Evolutionary conservation across 2,888 invertebrate genomes (phyloP).

Genomic region (Phymatocera aterrima): DNA sequence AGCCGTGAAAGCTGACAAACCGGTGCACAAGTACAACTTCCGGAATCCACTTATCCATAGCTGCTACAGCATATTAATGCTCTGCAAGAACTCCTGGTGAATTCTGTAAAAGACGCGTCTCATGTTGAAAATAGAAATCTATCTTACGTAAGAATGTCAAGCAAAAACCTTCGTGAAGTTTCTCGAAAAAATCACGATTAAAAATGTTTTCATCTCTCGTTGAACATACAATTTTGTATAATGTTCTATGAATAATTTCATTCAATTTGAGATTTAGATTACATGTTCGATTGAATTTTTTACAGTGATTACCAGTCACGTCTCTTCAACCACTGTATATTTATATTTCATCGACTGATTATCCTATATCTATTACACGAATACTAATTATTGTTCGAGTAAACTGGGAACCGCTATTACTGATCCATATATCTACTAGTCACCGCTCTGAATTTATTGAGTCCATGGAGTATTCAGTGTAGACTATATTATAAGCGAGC

Average conservation of each 20-base stretch:
- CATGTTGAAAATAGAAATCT: slow-evolving; percentile 6
- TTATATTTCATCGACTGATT: background rate
- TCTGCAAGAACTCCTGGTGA: background rate
- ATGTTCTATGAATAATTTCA: background rate
- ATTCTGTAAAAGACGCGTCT: background rate
- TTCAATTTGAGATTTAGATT: background rate
- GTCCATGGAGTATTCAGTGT: no score
- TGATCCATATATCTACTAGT: background rate
- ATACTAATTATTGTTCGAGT: background rate
- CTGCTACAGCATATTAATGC: background rate
- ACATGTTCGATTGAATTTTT: no score
- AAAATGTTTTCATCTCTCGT: background rate
- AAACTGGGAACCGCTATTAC: background rate
- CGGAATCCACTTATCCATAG: slow-evolving; percentile 6
- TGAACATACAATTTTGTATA: background rate
- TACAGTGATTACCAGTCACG: no score
- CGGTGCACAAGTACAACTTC: slow-evolving; percentile 15
- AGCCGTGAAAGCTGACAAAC: slow-evolving; percentile 39
- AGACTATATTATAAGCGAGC: no score
- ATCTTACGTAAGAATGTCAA: background rate
- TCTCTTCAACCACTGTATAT: background rate
- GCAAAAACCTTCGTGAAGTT: background rate
- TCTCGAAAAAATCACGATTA: background rate
- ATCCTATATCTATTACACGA: background rate
- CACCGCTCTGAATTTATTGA: background rate